A percentile compares a stretch with the other conserved stretches of the same genome.
Conservation (phyloP, 2,797 vertebrate species). For the Trachops cirrhosus region DNA sequence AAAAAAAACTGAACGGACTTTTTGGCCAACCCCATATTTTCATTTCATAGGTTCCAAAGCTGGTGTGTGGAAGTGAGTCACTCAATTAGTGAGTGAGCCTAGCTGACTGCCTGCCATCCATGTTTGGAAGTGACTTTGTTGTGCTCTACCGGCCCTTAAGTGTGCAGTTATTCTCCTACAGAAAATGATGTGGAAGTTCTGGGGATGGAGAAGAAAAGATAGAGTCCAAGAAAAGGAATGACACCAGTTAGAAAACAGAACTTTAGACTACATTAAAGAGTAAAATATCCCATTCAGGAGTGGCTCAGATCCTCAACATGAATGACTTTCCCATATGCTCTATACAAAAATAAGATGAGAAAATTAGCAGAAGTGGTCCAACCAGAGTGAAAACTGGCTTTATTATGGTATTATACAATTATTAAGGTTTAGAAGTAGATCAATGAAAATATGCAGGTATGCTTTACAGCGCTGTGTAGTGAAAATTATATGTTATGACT, state of each 20-base stretch:
- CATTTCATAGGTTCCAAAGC: conserved; percentile 9
- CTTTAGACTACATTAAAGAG: background rate
- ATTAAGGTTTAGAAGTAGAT: conserved; percentile 35
- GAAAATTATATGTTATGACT: conserved; percentile 52
- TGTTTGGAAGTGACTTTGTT: conserved; percentile 24
- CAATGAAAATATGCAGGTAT: conserved; percentile 34
- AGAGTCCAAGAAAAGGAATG: background rate
- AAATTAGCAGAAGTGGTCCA: conserved; percentile 33
- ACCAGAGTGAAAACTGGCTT: conserved; percentile 20
- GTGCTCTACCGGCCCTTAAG: conserved; percentile 3
- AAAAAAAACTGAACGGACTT: background rate
- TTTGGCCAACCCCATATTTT: background rate
- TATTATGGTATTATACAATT: conserved; percentile 29
- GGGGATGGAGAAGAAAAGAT: background rate
- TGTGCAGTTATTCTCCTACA: background rate
- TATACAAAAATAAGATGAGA: conserved; percentile 51
- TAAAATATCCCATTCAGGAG: conserved; percentile 17
- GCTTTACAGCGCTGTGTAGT: background rate
- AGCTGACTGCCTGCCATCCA: background rate
- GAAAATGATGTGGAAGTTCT: background rate
- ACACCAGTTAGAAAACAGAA: background rate
- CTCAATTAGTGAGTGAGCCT: background rate
- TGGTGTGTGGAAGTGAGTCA: background rate
- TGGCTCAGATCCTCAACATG: background rate
- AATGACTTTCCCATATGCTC: background rate